Base-by-base conservation (phyloP, 2,797 vertebrate genomes). In the Channa striata region DNA sequence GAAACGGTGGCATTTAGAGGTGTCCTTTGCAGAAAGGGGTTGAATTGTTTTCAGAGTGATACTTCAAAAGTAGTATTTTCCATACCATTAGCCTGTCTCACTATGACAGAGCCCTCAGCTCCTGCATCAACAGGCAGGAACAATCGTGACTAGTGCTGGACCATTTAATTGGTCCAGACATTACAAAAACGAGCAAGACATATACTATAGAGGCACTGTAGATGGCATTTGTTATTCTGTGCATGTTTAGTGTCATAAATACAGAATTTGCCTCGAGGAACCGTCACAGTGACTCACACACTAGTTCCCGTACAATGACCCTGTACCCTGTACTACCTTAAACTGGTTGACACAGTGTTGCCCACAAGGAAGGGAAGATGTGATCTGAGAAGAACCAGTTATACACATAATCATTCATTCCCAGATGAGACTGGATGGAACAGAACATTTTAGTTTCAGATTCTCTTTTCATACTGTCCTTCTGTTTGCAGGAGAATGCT, bases 41-140 rank as follows among this genome's bases (percentile, higher is more conserved):
- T 64, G 65, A 79, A 63, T 74, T 83, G 81, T 85, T 86, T 80
- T 77, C 66, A 64, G 53, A 65, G 47, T 2, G 39, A 10, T 68
- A 34, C 65, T 82, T 85, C 68, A 80, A 61, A 87, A 76, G 64
- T 59, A 73, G 46, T 21, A 46, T 82, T 90, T 92, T 92, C 81
- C 86, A 59, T 70, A 58, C 74, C 77, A 86, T 92, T 88, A 87
- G 66, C 81, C 72, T 68, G 82, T 90, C 89, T 75, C 39, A 69
- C 39, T 59, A 4, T 34, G 68, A 77, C 46, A 56, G 39, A 10
- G 58, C 14, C 49, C 14, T 17, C 36, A 47, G 42, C 37, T 43
- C 69, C 49, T 57, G 74, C 53, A 40, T 20, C 14, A 51, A 23
- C 57, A 40, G 10, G 42, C 23, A 19, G 3, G 53, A 10, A 44